Conservation (phyloP, 2,113 vertebrate species). For the Rhabdornis inornatus region DNA sequence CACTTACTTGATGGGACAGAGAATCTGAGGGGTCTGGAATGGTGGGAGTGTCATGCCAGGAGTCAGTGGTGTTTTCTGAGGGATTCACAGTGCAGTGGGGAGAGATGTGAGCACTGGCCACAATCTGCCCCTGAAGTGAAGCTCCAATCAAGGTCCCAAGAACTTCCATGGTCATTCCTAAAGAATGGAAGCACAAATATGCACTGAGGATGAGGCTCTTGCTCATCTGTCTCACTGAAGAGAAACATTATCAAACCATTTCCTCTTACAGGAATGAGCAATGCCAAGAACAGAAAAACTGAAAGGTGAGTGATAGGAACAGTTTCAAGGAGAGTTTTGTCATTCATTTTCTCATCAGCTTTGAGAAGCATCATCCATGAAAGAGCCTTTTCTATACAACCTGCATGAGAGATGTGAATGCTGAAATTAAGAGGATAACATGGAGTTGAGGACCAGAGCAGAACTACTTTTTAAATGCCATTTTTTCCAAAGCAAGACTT, state of each 20-base stretch:
- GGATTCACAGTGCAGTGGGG: constrained; percentile 66
- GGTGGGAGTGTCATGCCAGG: constrained; percentile 34
- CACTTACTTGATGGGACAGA: constrained; percentile 76
- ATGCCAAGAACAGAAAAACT: background rate
- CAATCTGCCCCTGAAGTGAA: constrained; percentile 89
- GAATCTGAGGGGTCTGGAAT: constrained; percentile 67
- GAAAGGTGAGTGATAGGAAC: background rate
- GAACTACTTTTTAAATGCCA: background rate
- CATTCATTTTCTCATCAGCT: background rate
- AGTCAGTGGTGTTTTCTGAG: constrained; percentile 64
- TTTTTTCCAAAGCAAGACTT: background rate
- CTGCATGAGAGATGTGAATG: background rate
- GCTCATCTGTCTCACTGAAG: background rate
- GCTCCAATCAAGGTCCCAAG: constrained; percentile 90
- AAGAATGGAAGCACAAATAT: background rate
- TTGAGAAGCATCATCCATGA: background rate
- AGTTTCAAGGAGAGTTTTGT: background rate
- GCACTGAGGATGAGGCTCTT: background rate
- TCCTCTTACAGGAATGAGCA: background rate
- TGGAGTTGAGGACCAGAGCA: background rate
- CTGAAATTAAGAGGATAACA: background rate
- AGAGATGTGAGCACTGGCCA: constrained; percentile 83
- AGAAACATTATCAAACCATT: background rate
- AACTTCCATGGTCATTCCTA: constrained; percentile 95
- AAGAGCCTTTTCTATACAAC: background rate